These are phyloP conservation scores for Lasiurus cinereus DNA, from an alignment of 2,113 vertebrate genomes.

Conservation along the genomic window DNA sequence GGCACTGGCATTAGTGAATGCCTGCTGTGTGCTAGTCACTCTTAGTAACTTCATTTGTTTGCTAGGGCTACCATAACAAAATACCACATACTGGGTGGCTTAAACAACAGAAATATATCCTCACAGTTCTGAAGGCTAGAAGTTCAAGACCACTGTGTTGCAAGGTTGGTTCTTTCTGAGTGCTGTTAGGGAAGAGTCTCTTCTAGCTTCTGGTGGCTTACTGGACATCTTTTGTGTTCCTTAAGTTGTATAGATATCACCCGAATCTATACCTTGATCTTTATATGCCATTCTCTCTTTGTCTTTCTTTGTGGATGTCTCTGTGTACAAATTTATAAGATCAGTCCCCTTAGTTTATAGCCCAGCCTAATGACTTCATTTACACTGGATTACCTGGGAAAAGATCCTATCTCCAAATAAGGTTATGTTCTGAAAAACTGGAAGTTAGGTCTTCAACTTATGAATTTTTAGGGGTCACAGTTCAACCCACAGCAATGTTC, in stretches of 20 bases:
- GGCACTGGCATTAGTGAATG: not conserved
- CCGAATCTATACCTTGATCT: not conserved
- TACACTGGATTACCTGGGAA: not conserved
- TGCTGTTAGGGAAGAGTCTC: not conserved
- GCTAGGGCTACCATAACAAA: not conserved
- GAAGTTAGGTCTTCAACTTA: not conserved
- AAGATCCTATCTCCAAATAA: not conserved
- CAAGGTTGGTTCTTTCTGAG: not conserved
- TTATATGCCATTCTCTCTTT: not conserved
- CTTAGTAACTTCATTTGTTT: not conserved
- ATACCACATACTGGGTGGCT: not conserved
- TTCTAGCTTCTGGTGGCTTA: not conserved
- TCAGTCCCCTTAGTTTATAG: not conserved
- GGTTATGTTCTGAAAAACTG: not conserved
- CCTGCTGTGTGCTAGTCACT: not conserved
- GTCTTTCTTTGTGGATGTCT: not conserved
- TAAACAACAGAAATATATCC: not conserved
- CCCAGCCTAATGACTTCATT: not conserved
- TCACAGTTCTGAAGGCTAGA: not conserved
- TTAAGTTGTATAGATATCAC: not conserved
- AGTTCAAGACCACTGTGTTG: not conserved
- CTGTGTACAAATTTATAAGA: not conserved
- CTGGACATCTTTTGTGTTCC: not conserved
- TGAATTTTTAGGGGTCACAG: not conserved
- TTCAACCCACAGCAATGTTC: not conserved